Conservation (phyloP, 2,888 invertebrate species). For the Linnaemya tessellans region DNA sequence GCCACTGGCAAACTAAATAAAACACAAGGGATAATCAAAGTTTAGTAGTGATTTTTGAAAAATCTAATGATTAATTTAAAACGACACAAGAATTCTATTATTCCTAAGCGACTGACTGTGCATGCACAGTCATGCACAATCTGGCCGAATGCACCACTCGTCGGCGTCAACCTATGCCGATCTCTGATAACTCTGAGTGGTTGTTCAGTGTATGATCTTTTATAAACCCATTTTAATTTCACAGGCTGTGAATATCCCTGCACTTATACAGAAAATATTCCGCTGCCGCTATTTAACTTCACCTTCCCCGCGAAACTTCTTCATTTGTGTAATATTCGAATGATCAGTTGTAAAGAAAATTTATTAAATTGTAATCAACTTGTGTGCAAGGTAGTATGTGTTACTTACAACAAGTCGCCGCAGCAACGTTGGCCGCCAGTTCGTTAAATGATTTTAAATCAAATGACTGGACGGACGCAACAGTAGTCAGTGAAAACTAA, state of each 20-base stretch:
- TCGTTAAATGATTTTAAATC: conserved; percentile 69
- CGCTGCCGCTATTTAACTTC: not conserved
- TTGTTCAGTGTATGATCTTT: not conserved
- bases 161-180: too few species aligned
- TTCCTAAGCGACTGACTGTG: too few species aligned
- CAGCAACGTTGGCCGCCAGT: conserved; percentile 28
- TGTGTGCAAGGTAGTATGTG: conserved; percentile 29
- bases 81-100: not conserved
- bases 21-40: conserved; percentile 16
- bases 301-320: not conserved
- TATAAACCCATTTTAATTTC: not conserved
- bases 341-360: conserved; percentile 69
- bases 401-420: not conserved
- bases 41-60: not conserved
- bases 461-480: conserved; percentile 55
- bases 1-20: conserved; percentile 28
- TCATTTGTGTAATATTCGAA: not conserved
- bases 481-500: conserved; percentile 66
- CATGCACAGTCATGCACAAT: too few species aligned
- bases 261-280: conserved; percentile 35
- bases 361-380: conserved; percentile 72
- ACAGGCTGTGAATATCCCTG: conserved; percentile 23
- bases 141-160: too few species aligned
- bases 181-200: too few species aligned
- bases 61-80: not conserved